Conservation (phyloP, 92 coral and sea anemone genomes). For the Zoanthus solanderi region DNA sequence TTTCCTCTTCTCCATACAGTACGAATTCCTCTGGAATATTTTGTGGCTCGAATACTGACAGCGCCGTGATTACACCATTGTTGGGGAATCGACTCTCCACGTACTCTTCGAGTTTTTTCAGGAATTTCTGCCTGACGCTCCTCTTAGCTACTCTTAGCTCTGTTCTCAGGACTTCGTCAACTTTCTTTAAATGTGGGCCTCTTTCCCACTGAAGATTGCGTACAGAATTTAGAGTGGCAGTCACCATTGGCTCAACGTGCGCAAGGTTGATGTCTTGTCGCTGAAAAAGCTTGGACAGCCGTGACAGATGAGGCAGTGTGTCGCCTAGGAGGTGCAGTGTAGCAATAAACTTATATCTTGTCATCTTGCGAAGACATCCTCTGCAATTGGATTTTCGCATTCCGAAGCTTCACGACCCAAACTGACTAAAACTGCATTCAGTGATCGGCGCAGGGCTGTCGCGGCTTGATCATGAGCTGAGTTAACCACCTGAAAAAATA, state of each 20-base stretch:
- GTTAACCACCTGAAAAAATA: constrained; percentile 35
- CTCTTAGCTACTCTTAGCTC: not conserved
- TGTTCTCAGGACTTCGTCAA: not conserved
- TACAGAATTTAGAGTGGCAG: too few species aligned
- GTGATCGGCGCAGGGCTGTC: constrained; percentile 32
- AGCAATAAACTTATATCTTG: constrained; percentile 46
- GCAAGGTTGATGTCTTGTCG: not conserved
- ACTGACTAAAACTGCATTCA: constrained; percentile 44
- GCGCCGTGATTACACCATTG: not conserved
- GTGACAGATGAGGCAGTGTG: constrained; percentile 30
- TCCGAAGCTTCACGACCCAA: constrained; percentile 47
- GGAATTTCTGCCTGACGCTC: constrained; percentile 4
- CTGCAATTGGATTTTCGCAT: constrained; percentile 29
- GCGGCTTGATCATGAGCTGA: constrained; percentile 39
- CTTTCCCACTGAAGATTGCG: not conserved
- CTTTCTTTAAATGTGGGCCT: not conserved
- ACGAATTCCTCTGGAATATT: constrained; percentile 26
- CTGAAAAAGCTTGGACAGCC: not conserved
- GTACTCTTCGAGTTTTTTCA: constrained; percentile 2
- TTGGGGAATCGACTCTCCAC: not conserved
- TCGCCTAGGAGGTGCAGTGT: constrained; percentile 50
- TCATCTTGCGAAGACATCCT: constrained; percentile 33
- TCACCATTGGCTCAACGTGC: constrained; percentile 12
- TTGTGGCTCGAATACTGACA: constrained; percentile 6
- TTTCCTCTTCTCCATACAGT: constrained; percentile 24